A percentile compares a stretch with the other conserved stretches of the same genome.
Evolutionary conservation across 2,113 vertebrate species (phyloP).

Genomic region (Oncorhynchus kisutch): DNA sequence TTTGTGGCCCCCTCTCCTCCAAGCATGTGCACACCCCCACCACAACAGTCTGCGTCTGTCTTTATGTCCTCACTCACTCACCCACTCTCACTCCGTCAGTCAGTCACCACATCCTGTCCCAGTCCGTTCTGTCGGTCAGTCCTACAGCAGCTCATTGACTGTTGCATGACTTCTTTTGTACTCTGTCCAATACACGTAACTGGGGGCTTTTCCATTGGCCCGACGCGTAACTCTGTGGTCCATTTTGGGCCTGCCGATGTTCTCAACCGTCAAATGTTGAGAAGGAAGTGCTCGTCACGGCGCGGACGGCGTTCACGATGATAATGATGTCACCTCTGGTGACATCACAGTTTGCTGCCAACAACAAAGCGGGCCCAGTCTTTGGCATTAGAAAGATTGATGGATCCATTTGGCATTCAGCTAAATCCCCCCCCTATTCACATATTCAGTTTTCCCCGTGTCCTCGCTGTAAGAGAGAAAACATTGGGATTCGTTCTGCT

Average conservation of each 20-base stretch:
- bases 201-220: too few relatives aligned
- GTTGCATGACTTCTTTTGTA: slow-evolving; percentile 58
- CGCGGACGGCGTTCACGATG: slow-evolving; percentile 36
- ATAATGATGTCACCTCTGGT: slow-evolving; percentile 65
- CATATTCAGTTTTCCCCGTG: slow-evolving; percentile 66
- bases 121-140: too few relatives aligned
- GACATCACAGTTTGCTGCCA: slow-evolving; percentile 64
- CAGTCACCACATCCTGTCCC: too few relatives aligned
- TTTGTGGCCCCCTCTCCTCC: slow-evolving; percentile 22
- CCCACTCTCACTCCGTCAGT: too few relatives aligned
- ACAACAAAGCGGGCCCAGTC: slow-evolving; percentile 59
- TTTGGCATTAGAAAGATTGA: slow-evolving; percentile 64
- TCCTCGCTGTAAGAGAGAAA: slow-evolving; percentile 60
- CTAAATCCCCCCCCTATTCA: slow-evolving; percentile 61
- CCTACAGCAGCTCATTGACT: slow-evolving; percentile 50
- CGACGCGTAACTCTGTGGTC: slow-evolving; percentile 34
- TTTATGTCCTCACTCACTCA: too few relatives aligned
- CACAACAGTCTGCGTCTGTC: too few relatives aligned
- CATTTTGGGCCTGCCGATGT: slow-evolving; percentile 35
- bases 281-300: slow-evolving; percentile 56
- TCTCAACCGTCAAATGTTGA: slow-evolving; percentile 60
- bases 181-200: not conserved
- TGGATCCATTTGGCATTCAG: slow-evolving; percentile 63
- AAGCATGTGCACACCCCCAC: slow-evolving; percentile 42
- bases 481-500: slow-evolving; percentile 73